Evolutionary conservation across 2,797 vertebrate genomes (phyloP), one percentile per base, ranked within the genome.

Genomic region (Danio tinwini): DNA sequence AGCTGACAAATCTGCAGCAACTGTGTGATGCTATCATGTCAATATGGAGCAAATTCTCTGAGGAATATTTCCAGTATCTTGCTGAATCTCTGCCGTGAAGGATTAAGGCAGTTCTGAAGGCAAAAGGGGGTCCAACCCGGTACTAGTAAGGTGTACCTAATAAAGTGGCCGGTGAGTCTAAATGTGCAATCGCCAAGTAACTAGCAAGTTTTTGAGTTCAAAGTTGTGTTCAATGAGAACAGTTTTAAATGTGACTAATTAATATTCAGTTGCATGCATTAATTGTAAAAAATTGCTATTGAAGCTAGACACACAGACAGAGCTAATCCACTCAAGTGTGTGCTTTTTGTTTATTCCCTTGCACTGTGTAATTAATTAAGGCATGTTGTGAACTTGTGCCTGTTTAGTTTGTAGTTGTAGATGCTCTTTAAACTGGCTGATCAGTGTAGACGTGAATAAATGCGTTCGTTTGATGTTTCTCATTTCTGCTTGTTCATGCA

Each of bases 371-470:
- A 74, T 72, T 72, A 58, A 72, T 72, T 13, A 72, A 72, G 70
- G 17, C 70, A 45, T 74, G 72, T 74, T 62, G 16, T 17, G 7
- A 61, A 44, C 58, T 7, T 59, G 61, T 50, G 50, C 21, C 47
- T 72, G 3, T 29, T 1, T 29, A 29, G 29, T 29, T 29, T 62
- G 53, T 9, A 62, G 72, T 17, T 74, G 21, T 61, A 74, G 72
- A 62, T 74, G 56, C 16, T 62, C 56, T 61, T 44, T 39, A 61
- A 74, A 62, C 9, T 29, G 16, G 45, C 44, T 50, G 56, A 49
- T 61, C 72, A 12, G 44, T 62, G 11, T 62, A 58, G 70, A 74
- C 62, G 72, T 62, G 72, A 74, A 61, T 74, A 74, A 74, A 62
- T 49, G 45, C 56, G 55, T 45, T 76, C 45, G 58, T 61, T 67